These are phyloP conservation scores for Chrysochloris asiatica DNA, from an alignment of 2,113 vertebrate species.

Conservation along the genomic window DNA sequence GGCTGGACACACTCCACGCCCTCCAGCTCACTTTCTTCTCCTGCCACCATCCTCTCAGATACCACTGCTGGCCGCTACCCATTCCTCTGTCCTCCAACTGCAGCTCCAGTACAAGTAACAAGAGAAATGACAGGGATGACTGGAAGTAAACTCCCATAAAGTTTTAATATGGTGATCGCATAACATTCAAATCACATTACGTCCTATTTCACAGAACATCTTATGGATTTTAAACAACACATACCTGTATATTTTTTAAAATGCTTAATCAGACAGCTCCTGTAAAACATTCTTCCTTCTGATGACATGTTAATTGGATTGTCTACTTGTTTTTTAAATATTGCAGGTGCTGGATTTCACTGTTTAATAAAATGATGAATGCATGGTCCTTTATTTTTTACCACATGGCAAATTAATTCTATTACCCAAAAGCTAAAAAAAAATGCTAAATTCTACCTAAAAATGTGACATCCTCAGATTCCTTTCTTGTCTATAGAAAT, in stretches of 20 bases:
- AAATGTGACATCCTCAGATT: background rate
- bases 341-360: background rate
- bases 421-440: constrained; percentile 18
- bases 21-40: background rate
- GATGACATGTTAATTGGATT: constrained; percentile 29
- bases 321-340: constrained; percentile 49
- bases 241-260: background rate
- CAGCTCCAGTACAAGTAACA: too few species aligned
- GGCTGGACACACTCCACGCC: background rate
- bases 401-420: background rate
- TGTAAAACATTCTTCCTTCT: background rate
- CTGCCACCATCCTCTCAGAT: background rate
- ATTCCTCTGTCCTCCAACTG: background rate
- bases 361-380: constrained; percentile 12
- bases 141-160: background rate
- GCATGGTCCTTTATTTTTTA: background rate
- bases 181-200: background rate
- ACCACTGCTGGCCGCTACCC: too few species aligned
- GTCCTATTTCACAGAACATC: too few species aligned
- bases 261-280: background rate
- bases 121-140: background rate
- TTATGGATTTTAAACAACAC: background rate
- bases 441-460: background rate
- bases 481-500: background rate
- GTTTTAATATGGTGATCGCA: background rate